Evolutionary conservation across 2,113 vertebrate genomes (phyloP).

Genomic region (Mellivora capensis): DNA sequence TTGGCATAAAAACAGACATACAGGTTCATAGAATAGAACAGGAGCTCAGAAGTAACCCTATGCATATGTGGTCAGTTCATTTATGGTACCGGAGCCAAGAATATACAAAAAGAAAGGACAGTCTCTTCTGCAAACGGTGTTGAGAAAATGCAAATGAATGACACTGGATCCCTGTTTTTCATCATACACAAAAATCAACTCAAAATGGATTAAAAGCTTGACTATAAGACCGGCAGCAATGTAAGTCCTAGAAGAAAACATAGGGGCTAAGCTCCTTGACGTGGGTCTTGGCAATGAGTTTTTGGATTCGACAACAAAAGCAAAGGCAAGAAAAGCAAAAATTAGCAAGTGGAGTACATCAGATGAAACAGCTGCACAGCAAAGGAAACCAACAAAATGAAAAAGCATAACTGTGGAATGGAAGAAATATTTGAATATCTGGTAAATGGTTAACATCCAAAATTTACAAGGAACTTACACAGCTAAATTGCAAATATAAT

Average conservation of each 20-base stretch:
- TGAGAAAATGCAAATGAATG: not conserved
- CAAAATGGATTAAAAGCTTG: not conserved
- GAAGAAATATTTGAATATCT: not conserved
- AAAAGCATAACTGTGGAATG: not conserved
- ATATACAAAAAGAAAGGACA: not conserved
- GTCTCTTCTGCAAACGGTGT: not conserved
- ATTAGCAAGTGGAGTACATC: not conserved
- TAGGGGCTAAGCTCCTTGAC: not conserved
- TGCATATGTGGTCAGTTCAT: not conserved
- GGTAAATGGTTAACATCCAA: not conserved
- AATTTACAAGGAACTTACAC: not conserved
- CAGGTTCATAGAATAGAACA: not conserved
- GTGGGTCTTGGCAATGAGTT: not conserved
- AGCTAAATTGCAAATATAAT: not conserved
- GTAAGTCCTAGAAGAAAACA: not conserved
- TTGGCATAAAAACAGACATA: not conserved
- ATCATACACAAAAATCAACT: not conserved
- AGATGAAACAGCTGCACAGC: not conserved
- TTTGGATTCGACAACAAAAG: not conserved
- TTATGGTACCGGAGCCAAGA: not conserved
- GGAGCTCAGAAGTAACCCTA: not conserved
- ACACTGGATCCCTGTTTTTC: not conserved
- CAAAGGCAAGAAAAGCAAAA: not conserved
- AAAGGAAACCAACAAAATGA: not conserved
- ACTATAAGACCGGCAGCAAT: not conserved